Percentiles rank a stretch among this genome's conserved stretches.
Conservation (phyloP, 2,888 invertebrate species). For the Pristionchus entomophagus region DNA sequence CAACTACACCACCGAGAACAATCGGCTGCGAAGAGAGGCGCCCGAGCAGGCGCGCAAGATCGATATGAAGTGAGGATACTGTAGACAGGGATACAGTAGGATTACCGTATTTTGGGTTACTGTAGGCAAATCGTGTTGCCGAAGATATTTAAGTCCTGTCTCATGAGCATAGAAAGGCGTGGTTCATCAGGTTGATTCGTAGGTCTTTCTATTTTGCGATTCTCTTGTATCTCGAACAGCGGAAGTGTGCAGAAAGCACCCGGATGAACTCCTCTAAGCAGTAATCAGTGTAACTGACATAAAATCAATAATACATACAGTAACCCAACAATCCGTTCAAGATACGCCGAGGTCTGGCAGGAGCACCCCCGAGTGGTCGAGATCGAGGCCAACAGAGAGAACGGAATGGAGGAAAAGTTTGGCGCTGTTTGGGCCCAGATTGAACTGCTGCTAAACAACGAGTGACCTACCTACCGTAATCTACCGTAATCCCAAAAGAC, state of each 20-base stretch:
- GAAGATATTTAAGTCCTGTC: no score
- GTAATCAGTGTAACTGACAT: no score
- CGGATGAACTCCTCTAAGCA: no score
- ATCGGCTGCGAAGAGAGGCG: conserved; percentile 21
- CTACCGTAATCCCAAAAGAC: neutral
- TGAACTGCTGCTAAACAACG: neutral
- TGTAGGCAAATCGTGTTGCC: no score
- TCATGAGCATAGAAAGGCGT: no score
- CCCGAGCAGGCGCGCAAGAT: conserved; percentile 13
- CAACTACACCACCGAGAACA: conserved; percentile 47
- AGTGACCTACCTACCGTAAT: neutral
- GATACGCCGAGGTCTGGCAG: conserved; percentile 36
- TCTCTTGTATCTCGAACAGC: neutral
- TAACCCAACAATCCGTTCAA: neutral
- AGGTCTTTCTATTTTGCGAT: no score
- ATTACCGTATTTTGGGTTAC: no score
- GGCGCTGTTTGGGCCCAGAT: conserved; percentile 13
- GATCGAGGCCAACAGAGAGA: conserved; percentile 34
- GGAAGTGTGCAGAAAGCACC: neutral
- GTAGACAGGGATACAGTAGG: no score
- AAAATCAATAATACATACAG: no score
- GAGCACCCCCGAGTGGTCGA: conserved; percentile 13
- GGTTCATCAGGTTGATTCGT: no score
- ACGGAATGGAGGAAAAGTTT: conserved; percentile 47
- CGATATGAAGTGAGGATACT: conserved; percentile 47